phyloP scores from a whole-genome alignment of 92 coral and sea anemone genomes.

The Hydrozoanthus gracilis region DNA sequence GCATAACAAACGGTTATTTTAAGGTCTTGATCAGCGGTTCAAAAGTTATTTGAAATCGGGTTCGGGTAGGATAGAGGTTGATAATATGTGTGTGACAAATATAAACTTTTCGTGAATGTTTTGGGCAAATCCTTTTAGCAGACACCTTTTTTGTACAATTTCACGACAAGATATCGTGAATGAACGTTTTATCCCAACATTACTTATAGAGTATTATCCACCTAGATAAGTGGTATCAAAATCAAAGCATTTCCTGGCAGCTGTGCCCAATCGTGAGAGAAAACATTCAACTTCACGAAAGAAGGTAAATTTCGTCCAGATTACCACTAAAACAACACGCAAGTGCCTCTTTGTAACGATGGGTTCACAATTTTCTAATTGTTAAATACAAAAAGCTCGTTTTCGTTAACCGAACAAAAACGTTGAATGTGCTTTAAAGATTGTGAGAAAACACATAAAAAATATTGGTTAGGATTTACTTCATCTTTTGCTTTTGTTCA shows the following conservation, averaged over 20 bases:
- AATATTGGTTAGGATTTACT: not conserved
- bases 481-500: not conserved
- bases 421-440: no score
- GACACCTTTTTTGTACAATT: not conserved
- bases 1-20: no score
- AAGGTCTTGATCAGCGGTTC: no score
- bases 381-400: not conserved
- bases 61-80: not conserved
- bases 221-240: slow-evolving; percentile 21
- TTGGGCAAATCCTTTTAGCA: not conserved
- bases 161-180: slow-evolving; percentile 37
- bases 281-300: slow-evolving; percentile 33
- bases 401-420: no score
- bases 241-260: slow-evolving; percentile 31
- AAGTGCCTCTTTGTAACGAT: not conserved
- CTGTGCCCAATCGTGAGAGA: slow-evolving; percentile 28
- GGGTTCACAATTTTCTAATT: not conserved
- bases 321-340: slow-evolving; percentile 15
- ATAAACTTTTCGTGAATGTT: not conserved
- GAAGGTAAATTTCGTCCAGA: not conserved
- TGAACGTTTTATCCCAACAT: slow-evolving; percentile 38
- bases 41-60: no score
- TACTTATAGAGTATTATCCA: slow-evolving; percentile 34
- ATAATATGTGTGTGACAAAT: not conserved
- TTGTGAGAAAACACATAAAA: no score